phyloP scores from a whole-genome alignment of 1,140 invertebrate species.

The Druon quercuslanigerum region DNA sequence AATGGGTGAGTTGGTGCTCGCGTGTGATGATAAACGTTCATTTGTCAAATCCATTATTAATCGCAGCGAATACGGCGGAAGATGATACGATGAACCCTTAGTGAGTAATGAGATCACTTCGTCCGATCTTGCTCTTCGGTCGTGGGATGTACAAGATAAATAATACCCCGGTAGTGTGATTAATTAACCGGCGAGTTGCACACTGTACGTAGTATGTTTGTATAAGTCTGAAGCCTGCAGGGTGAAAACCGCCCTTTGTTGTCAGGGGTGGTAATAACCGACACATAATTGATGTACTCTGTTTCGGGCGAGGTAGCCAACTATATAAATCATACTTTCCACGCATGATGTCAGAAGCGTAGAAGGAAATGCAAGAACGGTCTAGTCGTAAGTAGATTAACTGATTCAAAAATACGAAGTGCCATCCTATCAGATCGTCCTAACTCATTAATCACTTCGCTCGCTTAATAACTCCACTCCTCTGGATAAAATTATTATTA shows the following conservation, averaged over 20 bases:
- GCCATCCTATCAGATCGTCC: conserved; percentile 44
- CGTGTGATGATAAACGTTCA: conserved; percentile 30
- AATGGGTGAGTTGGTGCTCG: no score
- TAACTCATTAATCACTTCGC: conserved; percentile 45
- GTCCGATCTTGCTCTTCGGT: conserved; percentile 32
- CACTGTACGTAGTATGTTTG: conserved; percentile 16
- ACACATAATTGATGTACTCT: conserved; percentile 51
- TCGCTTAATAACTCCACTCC: conserved; percentile 41
- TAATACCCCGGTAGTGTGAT: conserved; percentile 30
- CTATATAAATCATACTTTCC: conserved; percentile 49
- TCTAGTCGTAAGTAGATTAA: conserved; percentile 31
- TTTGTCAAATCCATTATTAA: conserved; percentile 38
- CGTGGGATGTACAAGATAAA: conserved; percentile 26
- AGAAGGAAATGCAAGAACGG: neutral
- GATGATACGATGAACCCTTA: conserved; percentile 8
- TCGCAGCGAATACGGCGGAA: conserved; percentile 15
- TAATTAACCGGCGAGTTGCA: conserved; percentile 35
- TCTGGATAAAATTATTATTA: conserved; percentile 38
- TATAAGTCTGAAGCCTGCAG: conserved; percentile 4
- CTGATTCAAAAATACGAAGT: conserved; percentile 47
- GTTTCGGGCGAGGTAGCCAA: conserved; percentile 35
- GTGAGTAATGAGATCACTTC: conserved; percentile 36
- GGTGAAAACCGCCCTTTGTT: conserved; percentile 35
- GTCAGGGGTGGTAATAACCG: conserved; percentile 33
- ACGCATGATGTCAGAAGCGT: neutral